These are phyloP conservation scores for Cryptotis parvus DNA, from an alignment of 2,113 vertebrate species.

Conservation along the genomic window DNA sequence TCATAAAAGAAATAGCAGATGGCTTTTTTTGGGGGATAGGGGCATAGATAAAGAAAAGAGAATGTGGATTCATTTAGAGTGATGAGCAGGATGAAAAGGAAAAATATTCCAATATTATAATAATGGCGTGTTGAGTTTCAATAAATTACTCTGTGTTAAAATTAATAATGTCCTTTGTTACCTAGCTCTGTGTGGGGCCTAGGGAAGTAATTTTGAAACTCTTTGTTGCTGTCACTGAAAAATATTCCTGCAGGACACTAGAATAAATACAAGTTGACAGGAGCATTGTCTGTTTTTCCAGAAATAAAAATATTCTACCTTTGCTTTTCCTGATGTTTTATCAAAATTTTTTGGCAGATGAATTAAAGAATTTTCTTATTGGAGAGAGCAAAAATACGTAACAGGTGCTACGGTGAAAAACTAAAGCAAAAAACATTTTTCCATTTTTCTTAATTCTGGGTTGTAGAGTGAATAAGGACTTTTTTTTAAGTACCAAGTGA, in stretches of 20 bases:
- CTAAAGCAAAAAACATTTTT: neutral
- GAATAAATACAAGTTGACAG: slow-evolving; percentile 70
- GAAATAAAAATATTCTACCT: slow-evolving; percentile 55
- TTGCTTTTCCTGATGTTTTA: slow-evolving; percentile 43
- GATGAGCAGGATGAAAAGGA: slow-evolving; percentile 61
- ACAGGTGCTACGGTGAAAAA: slow-evolving; percentile 50
- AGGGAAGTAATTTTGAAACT: slow-evolving; percentile 67
- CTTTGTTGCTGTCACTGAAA: slow-evolving; percentile 64
- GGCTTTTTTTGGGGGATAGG: slow-evolving; percentile 77
- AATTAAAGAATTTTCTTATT: slow-evolving; percentile 13
- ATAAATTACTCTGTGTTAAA: slow-evolving; percentile 73
- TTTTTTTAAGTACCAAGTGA: slow-evolving; percentile 24
- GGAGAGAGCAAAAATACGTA: neutral
- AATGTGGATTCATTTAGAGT: slow-evolving; percentile 68
- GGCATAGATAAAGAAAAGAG: slow-evolving; percentile 73
- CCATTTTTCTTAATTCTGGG: slow-evolving; percentile 67
- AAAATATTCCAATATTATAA: slow-evolving; percentile 71
- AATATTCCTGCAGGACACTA: slow-evolving; percentile 52
- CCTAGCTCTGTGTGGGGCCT: slow-evolving; percentile 30
- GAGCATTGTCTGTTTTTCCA: slow-evolving; percentile 65
- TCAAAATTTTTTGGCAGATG: slow-evolving; percentile 29
- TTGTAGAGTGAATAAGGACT: slow-evolving; percentile 58
- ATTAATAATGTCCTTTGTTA: slow-evolving; percentile 55
- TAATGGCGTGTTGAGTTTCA: slow-evolving; percentile 70
- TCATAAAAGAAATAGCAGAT: slow-evolving; percentile 88